phyloP scores from a whole-genome alignment of 2,113 vertebrate genomes.

The Elaphurus davidianus region DNA sequence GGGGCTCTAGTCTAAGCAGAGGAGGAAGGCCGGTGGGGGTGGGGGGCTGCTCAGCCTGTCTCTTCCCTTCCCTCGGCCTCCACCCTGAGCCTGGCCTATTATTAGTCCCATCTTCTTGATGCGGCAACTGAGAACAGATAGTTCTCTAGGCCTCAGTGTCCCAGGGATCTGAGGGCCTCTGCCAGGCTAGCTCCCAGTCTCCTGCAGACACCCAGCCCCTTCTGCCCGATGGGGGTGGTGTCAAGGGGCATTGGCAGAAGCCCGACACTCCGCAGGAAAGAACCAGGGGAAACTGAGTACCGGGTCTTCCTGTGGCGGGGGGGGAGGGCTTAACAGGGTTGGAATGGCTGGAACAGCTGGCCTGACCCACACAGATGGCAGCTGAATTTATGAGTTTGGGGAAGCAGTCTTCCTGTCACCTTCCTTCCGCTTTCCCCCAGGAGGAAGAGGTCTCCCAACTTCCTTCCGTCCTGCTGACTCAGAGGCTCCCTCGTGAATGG shows the following conservation, averaged over 20 bases:
- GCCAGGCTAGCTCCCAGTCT: neutral
- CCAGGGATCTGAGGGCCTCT: neutral
- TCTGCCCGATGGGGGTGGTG: neutral
- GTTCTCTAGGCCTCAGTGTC: neutral
- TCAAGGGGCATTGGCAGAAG: neutral
- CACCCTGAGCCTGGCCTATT: neutral
- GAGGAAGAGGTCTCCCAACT: neutral
- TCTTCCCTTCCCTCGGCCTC: rapidly evolving
- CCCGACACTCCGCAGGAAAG: neutral
- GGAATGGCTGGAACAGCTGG: neutral
- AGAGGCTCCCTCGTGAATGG: neutral
- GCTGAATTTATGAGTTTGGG: neutral
- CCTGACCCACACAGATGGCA: neutral
- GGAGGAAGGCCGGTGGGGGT: neutral
- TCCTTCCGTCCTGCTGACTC: neutral
- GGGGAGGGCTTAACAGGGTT: neutral
- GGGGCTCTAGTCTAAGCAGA: neutral
- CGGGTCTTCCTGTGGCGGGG: neutral
- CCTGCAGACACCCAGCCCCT: neutral
- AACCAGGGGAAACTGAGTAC: neutral
- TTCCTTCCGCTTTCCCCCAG: slow-evolving; percentile 46
- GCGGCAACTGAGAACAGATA: neutral
- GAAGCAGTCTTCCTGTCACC: neutral
- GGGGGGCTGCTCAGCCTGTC: neutral
- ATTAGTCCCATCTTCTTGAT: neutral